Evolutionary conservation across 2,113 vertebrate genomes (phyloP), one percentile per base, ranked within the genome.

Genomic region (Recurvirostra avosetta): DNA sequence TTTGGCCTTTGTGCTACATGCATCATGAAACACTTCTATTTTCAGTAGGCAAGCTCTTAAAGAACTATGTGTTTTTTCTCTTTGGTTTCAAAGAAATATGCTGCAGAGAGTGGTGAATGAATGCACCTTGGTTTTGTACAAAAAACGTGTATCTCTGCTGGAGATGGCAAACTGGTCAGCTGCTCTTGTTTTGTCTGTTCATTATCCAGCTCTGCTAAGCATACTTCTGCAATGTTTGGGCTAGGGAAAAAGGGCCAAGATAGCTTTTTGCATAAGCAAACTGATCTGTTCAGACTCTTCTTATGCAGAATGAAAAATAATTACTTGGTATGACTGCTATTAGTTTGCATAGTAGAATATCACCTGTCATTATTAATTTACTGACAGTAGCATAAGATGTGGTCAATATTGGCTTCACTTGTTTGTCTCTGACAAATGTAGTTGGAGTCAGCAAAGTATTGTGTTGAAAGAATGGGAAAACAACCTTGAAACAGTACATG

Each of bases 121-220:
- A 53, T 41, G 38, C 21, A 23, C 40, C n/a, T 91, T 52, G 23
- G 8, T 65, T 94, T 85, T 63, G 20, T 75, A 26, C 22, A 41
- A 66, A 45, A 36, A 9, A 18, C 63, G 3, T 61, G 4, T 83
- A 8, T 86, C 22, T 59, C 27, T 58, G 43, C n/a, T 75, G 32
- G 36, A 94, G 50, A 25, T 53, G 36, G 20, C 55, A 71, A 47
- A 53, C 50, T 70, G 29, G 52, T 93, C 94, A 94, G 72, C 86
- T 92, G 86, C 68, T 89, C 88, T 94, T 94, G 90, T 95, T 95
- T 96, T 84, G 86, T 96, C 92, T 86, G 10, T 86, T 94, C 15
- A 2, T 92, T 96, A 67, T 86, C 67, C n/a, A 79, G 58, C 50
- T 93, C 32, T 93, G 70, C 50, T 74, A 76, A 93, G 34, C 34